These are phyloP conservation scores for Mimachlamys varia DNA, from an alignment of 2,888 invertebrate genomes.

Conservation along the genomic window DNA sequence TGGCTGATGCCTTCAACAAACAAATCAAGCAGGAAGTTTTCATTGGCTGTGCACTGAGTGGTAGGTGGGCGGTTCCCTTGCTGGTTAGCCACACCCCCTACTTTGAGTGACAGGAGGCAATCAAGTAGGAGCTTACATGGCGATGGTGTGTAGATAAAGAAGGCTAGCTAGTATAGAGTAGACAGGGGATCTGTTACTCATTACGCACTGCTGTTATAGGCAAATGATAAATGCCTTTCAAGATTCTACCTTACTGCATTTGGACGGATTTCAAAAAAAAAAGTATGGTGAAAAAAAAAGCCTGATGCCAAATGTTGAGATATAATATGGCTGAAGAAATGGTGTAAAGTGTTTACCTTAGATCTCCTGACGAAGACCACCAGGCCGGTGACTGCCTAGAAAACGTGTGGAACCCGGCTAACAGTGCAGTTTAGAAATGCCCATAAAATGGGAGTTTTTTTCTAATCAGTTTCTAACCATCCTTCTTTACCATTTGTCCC, in stretches of 20 bases:
- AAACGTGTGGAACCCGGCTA: neutral
- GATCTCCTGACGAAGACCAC: conserved; percentile 31
- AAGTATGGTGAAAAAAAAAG: neutral
- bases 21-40: neutral
- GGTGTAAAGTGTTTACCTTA: conserved; percentile 29
- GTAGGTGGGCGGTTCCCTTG: neutral
- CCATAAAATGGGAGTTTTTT: neutral
- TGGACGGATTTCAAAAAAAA: conserved; percentile 29
- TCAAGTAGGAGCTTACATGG: neutral
- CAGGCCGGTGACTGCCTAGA: neutral
- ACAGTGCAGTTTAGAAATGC: neutral
- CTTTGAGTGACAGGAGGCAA: conserved; percentile 17
- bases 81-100: neutral
- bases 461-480: neutral
- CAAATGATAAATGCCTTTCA: conserved; percentile 36
- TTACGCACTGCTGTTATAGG: conserved; percentile 29
- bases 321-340: conserved; percentile 31
- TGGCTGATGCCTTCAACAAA: neutral
- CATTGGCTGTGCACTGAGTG: neutral
- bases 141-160: neutral
- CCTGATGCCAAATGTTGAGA: conserved; percentile 29
- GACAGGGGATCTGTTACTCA: neutral
- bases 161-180: neutral
- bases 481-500: neutral
- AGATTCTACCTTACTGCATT: conserved; percentile 27